Base-by-base conservation (phyloP, 2,797 vertebrate genomes). In the Gastrophryne carolinensis region DNA sequence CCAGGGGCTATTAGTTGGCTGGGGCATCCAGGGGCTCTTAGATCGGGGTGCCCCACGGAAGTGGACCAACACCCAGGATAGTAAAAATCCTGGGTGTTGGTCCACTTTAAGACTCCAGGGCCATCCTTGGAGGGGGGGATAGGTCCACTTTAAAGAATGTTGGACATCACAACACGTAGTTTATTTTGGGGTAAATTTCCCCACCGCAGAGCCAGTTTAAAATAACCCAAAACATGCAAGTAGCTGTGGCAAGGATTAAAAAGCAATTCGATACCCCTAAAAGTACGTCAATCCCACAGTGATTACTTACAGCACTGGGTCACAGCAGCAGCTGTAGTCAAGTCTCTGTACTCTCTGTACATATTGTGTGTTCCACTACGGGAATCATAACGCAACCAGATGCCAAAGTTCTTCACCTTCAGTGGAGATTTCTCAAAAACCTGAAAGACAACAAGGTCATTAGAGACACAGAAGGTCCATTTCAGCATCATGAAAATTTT, bases 281-380 rank as follows among this genome's bases (percentile, higher is more conserved):
- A n/a, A n/a, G n/a, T n/a, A n/a, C n/a, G n/a, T n/a, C n/a, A 29
- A 27, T 6, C 1, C 12, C 7, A 27, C 6, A 54, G 23, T 10
- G 26, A 15, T 2, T 64, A 92, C 97, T 95, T 84, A 99, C 97
- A 99, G 92, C 97, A 99, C 89, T 96, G 96, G 10, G 97, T 99
- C 85, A 99, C 97, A 0, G 96, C 97, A 76, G 91, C 96, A 0
- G 97, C 96, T 0, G 97, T 98, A 82, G 94, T 96, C 89, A 99
- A 83, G 83, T 99, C 97, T 34, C 96, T 85, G 91, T 99, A 99
- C 87, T 99, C 97, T 47, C 96, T 90, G 91, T 99, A 99, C 97
- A 99, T 99, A 87, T 99, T 98, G 91, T 99, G 97, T 41, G 96
- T 98, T 60, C 97, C 97, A 0, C 96, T 98, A 11, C 97, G 94